Evolutionary conservation across 2,113 vertebrate species (phyloP).

Genomic region (Aldabrachelys gigantea): DNA sequence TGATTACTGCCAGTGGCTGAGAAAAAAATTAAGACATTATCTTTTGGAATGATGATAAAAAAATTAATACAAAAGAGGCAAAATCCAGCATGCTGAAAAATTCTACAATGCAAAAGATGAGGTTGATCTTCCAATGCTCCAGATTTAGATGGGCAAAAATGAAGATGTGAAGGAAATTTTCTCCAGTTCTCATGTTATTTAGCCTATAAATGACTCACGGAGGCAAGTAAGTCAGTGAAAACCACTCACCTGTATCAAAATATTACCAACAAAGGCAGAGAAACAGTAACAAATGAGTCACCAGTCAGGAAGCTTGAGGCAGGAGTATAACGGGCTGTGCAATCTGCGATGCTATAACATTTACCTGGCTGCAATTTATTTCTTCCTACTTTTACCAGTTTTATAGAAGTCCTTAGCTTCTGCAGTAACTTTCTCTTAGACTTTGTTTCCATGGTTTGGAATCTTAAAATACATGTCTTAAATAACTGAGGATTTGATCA

Average conservation of each 20-base stretch:
- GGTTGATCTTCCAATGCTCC: not conserved
- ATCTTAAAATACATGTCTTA: not conserved
- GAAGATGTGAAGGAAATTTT: not conserved
- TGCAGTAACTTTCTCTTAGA: not conserved
- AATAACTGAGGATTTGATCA: not conserved
- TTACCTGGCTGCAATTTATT: not conserved
- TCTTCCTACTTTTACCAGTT: not conserved
- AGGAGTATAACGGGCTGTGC: slow-evolving; percentile 36
- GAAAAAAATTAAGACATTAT: not conserved
- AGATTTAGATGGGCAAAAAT: no score
- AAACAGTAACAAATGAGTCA: slow-evolving; percentile 8
- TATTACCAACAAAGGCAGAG: not conserved
- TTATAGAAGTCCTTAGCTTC: not conserved
- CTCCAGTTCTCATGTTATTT: fast-evolving
- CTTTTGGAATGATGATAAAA: not conserved
- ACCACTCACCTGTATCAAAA: not conserved
- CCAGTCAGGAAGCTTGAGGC: slow-evolving; percentile 12
- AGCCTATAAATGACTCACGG: not conserved
- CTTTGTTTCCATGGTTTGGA: not conserved
- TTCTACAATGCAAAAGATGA: not conserved
- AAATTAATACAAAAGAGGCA: not conserved
- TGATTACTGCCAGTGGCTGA: not conserved
- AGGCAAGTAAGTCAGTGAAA: not conserved
- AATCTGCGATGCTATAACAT: not conserved
- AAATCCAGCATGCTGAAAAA: not conserved